Conservation (phyloP, 2,888 invertebrate genomes). For the Dinocampus coccinellae region DNA sequence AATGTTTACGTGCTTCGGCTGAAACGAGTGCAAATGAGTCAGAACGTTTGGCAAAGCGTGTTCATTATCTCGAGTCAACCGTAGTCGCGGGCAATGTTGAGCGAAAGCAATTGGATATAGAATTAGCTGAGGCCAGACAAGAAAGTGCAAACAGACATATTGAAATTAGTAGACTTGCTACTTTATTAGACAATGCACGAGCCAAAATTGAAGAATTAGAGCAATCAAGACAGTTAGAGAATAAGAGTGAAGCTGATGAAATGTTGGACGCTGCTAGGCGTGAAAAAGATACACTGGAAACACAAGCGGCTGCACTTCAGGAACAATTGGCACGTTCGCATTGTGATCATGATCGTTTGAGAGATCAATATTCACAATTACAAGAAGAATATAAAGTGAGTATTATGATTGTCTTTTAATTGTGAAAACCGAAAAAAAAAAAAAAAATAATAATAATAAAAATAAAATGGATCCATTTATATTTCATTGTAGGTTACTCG, state of each 20-base stretch:
- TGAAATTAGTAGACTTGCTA: constrained; percentile 83
- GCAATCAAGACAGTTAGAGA: constrained; percentile 76
- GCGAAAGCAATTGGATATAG: constrained; percentile 80
- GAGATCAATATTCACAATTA: constrained; percentile 77
- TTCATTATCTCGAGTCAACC: constrained; percentile 79
- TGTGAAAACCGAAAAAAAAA: no score
- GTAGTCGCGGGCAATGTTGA: constrained; percentile 83
- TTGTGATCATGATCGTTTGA: constrained; percentile 77
- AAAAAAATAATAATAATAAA: not conserved
- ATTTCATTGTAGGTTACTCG: constrained; percentile 76
- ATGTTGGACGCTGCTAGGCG: constrained; percentile 77
- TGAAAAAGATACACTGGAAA: constrained; percentile 82
- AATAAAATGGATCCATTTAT: not conserved
- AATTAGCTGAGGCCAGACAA: constrained; percentile 80
- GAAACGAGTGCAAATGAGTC: constrained; percentile 77
- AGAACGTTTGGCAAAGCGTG: constrained; percentile 78
- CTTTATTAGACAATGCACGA: constrained; percentile 85
- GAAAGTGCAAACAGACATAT: constrained; percentile 82
- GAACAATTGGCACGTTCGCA: constrained; percentile 79
- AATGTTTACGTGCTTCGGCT: constrained; percentile 75
- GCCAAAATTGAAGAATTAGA: constrained; percentile 84
- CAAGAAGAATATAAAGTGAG: constrained; percentile 79
- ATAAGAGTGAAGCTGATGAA: constrained; percentile 80
- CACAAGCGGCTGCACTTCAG: constrained; percentile 77
- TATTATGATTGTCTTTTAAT: constrained; percentile 27